A percentile compares a stretch with the other conserved stretches of the same genome.
These are phyloP conservation scores for Melanerpes formicivorus DNA, from an alignment of 2,113 vertebrate genomes.

Conservation along the genomic window DNA sequence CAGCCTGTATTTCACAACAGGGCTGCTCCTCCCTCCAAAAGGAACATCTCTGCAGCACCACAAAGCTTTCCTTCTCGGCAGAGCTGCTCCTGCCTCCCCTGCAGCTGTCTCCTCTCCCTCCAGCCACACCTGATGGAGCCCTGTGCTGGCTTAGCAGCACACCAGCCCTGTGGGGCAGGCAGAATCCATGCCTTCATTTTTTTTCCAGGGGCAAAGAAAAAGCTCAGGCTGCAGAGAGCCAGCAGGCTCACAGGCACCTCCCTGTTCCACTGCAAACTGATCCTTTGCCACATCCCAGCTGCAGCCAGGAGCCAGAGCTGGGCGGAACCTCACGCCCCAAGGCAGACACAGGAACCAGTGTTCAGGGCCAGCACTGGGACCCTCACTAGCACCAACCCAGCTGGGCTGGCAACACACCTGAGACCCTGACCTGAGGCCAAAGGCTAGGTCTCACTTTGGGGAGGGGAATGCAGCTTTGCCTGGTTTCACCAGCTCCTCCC, in stretches of 20 bases:
- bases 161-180: background rate
- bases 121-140: background rate
- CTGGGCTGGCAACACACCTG: background rate
- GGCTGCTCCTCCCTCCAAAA: background rate
- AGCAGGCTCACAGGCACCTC: background rate
- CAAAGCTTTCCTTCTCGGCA: background rate
- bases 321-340: constrained; percentile 57
- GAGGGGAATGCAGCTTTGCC: background rate
- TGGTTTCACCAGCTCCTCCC: background rate
- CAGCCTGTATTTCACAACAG: background rate
- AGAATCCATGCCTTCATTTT: background rate
- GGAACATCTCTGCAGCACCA: background rate
- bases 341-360: constrained; percentile 63
- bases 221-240: background rate
- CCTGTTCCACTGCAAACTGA: background rate
- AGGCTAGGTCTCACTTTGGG: fast-evolving
- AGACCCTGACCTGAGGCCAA: background rate
- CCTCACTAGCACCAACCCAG: background rate
- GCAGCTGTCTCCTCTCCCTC: background rate
- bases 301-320: constrained; percentile 53
- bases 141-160: background rate
- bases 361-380: constrained; percentile 46
- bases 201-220: background rate
- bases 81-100: background rate
- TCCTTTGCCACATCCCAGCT: background rate